Conservation (phyloP, 1,140 invertebrate genomes). For the Melipona quadrifasciata region DNA sequence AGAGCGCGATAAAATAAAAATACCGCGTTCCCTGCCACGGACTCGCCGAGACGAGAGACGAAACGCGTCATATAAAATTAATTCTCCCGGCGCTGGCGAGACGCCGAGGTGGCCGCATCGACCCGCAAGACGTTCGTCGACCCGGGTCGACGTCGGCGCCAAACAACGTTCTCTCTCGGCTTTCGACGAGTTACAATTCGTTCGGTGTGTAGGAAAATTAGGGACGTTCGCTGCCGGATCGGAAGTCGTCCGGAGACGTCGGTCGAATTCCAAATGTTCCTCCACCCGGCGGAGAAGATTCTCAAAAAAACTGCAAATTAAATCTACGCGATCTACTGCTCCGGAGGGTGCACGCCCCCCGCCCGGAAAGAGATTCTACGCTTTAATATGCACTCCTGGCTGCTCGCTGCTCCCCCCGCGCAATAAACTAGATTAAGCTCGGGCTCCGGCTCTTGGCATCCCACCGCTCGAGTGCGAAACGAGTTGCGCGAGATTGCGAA, state of each 20-base stretch:
- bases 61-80: conserved; percentile 19
- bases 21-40: too few relatives aligned
- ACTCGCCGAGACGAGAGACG: too few relatives aligned
- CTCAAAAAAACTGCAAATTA: conserved; percentile 31
- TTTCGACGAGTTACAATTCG: conserved; percentile 12
- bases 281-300: neutral
- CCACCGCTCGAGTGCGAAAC: neutral
- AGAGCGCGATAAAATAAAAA: too few relatives aligned
- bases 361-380: conserved; percentile 4
- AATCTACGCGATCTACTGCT: conserved; percentile 6
- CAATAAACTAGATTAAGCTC: conserved; percentile 31
- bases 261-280: conserved; percentile 1
- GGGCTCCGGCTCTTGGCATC: conserved; percentile 7
- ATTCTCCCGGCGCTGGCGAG: conserved; percentile 7
- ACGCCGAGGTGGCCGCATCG: neutral
- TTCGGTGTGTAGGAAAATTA: conserved; percentile 26
- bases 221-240: neutral
- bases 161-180: neutral
- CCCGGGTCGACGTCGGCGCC: neutral
- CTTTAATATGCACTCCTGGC: conserved; percentile 19
- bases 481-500: conserved; percentile 4
- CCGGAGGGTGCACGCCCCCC: neutral
- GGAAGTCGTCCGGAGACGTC: neutral
- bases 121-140: conserved; percentile 2
- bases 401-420: neutral